Percentiles rank a stretch among this genome's conserved stretches.
phyloP scores from a whole-genome alignment of 1,140 invertebrate species.

The Eupeodes corollae region DNA sequence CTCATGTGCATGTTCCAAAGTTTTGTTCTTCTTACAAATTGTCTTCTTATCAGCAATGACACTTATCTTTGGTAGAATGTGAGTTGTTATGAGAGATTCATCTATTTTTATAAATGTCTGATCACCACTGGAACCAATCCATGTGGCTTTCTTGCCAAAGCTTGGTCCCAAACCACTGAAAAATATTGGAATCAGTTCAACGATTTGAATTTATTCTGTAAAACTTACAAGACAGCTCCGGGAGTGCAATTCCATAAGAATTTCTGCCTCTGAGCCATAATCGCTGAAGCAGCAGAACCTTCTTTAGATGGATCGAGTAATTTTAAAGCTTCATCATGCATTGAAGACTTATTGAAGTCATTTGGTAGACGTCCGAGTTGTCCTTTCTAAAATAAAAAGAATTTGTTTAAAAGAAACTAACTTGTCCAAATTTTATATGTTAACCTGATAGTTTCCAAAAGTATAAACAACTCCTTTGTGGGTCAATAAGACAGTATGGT shows the following conservation, averaged over 20 bases:
- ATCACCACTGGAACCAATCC: slow-evolving; percentile 88
- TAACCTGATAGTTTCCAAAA: slow-evolving; percentile 81
- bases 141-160: slow-evolving; percentile 74
- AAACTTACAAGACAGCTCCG: slow-evolving; percentile 53
- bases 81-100: slow-evolving; percentile 80
- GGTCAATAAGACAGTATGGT: slow-evolving; percentile 87
- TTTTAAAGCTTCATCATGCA: slow-evolving; percentile 8
- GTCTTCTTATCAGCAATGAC: slow-evolving; percentile 78
- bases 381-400: slow-evolving; percentile 54
- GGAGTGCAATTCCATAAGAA: slow-evolving; percentile 73
- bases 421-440: background rate
- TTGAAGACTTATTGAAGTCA: slow-evolving; percentile 29
- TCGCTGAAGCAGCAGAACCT: slow-evolving; percentile 15
- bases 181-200: slow-evolving; percentile 1
- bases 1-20: too few relatives aligned
- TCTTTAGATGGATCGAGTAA: slow-evolving; percentile 12
- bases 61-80: slow-evolving; percentile 71
- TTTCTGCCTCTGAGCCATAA: slow-evolving; percentile 28
- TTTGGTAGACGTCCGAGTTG: slow-evolving; percentile 63
- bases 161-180: slow-evolving; percentile 53
- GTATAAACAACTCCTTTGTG: slow-evolving; percentile 85
- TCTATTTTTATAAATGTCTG: slow-evolving; percentile 92
- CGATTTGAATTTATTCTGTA: background rate
- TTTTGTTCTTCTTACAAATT: slow-evolving; percentile 53
- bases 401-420: background rate